Conservation (phyloP, 2,888 invertebrate genomes). For the Polydrusus tereticollis region DNA sequence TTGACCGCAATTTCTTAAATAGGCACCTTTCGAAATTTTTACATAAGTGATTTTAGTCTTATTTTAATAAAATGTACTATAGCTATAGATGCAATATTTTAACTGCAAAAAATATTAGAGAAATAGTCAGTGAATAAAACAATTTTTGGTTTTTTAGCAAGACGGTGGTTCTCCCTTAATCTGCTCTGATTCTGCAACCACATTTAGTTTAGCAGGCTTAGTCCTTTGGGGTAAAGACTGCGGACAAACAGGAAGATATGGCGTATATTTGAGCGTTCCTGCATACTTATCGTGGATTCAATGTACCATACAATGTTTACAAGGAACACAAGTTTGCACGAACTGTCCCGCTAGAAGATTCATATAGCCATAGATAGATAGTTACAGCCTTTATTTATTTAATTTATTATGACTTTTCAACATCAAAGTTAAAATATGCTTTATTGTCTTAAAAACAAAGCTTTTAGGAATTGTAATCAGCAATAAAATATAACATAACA, state of each 20-base stretch:
- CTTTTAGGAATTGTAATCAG: no score
- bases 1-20: no score
- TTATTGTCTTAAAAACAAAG: no score
- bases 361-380: constrained; percentile 12
- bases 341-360: constrained; percentile 42
- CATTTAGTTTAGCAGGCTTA: constrained; percentile 75
- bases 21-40: no score
- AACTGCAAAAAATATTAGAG: no score
- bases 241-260: constrained; percentile 77
- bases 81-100: no score
- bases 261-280: constrained; percentile 81
- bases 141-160: constrained; percentile 74
- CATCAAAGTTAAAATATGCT: no score
- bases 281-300: constrained; percentile 78
- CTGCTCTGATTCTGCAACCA: constrained; percentile 66
- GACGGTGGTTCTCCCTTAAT: constrained; percentile 81
- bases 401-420: background rate
- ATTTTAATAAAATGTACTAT: no score
- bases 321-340: constrained; percentile 33
- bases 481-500: no score
- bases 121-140: no score
- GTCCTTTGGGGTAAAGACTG: constrained; percentile 82
- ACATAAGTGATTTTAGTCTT: no score
- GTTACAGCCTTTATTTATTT: background rate
- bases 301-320: constrained; percentile 48